Evolutionary conservation across 2,888 invertebrate genomes (phyloP).

Genomic region (Drosophila mettleri): DNA sequence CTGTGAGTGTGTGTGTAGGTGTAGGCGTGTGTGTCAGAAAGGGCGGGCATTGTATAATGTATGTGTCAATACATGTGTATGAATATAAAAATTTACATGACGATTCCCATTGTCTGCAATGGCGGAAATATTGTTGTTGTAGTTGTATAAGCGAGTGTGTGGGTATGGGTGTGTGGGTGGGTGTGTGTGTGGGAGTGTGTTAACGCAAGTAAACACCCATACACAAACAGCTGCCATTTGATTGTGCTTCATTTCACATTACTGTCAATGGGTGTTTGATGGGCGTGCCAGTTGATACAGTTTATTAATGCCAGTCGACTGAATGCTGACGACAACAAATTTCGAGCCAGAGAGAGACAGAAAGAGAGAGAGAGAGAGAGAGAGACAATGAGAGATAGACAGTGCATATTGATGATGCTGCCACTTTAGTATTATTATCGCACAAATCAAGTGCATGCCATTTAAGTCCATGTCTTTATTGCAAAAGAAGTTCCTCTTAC

Average conservation of each 20-base stretch:
- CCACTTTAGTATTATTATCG: slow-evolving; percentile 22
- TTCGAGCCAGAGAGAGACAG: not conserved
- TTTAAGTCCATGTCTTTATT: not conserved
- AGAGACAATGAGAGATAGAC: not conserved
- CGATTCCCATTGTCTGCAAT: slow-evolving; percentile 68
- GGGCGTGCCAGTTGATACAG: slow-evolving; percentile 65
- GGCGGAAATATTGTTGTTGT: slow-evolving; percentile 69
- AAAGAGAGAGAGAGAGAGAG: not conserved
- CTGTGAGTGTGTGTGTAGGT: slow-evolving; percentile 6
- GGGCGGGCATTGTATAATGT: slow-evolving; percentile 10
- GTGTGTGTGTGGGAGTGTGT: slow-evolving; percentile 14
- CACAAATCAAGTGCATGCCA: slow-evolving; percentile 33
- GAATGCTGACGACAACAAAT: slow-evolving; percentile 36
- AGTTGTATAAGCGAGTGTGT: slow-evolving; percentile 11
- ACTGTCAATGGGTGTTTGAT: slow-evolving; percentile 44
- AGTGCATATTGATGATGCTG: slow-evolving; percentile 10
- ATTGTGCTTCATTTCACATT: slow-evolving; percentile 74
- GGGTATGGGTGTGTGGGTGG: slow-evolving; percentile 23
- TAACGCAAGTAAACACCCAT: slow-evolving; percentile 18
- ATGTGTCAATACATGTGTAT: slow-evolving; percentile 69
- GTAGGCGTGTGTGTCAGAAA: not conserved
- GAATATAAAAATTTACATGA: slow-evolving; percentile 67
- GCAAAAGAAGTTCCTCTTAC: not conserved
- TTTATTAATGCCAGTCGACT: slow-evolving; percentile 69
- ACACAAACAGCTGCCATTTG: slow-evolving; percentile 46